Evolutionary conservation across 2,888 invertebrate genomes (phyloP).

Genomic region (Cantharis flavilabris): DNA sequence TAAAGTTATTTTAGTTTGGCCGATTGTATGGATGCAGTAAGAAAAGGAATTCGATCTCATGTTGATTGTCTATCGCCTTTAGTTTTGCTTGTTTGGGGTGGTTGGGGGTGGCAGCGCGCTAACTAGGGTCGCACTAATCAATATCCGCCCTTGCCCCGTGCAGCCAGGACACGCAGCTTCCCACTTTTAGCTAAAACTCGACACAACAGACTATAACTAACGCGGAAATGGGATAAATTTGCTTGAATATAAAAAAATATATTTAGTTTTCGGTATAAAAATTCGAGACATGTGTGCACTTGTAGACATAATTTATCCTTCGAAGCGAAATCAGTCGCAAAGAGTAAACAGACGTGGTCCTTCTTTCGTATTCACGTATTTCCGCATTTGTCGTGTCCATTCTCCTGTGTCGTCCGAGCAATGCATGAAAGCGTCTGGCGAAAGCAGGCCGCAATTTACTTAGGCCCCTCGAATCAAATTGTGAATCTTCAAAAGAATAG

Average conservation of each 20-base stretch:
- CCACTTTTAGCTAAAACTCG: constrained; percentile 42
- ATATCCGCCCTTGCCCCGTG: constrained; percentile 47
- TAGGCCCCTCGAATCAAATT: constrained; percentile 54
- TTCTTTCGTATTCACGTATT: constrained; percentile 35
- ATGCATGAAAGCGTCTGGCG: constrained; percentile 44
- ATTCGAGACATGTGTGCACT: constrained; percentile 27
- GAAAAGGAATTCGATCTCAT: constrained; percentile 18
- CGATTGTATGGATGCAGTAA: not conserved
- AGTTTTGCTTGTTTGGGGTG: constrained; percentile 31
- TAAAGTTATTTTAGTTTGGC: not conserved
- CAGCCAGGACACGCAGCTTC: constrained; percentile 47
- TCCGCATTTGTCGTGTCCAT: constrained; percentile 33
- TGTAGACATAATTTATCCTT: constrained; percentile 35
- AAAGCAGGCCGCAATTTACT: constrained; percentile 56
- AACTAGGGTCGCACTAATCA: constrained; percentile 58
- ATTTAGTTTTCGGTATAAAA: not conserved
- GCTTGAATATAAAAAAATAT: not conserved
- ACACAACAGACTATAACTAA: constrained; percentile 39
- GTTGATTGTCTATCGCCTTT: constrained; percentile 35
- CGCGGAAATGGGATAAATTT: constrained; percentile 19
- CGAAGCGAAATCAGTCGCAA: constrained; percentile 41
- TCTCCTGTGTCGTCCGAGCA: constrained; percentile 25
- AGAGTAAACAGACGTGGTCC: constrained; percentile 43
- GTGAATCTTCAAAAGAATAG: constrained; percentile 54
- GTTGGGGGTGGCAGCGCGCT: constrained; percentile 47